A percentile compares a stretch with the other conserved stretches of the same genome.
Conservation (phyloP, 2,888 invertebrate genomes). For the Lasioglossum pauxillum region DNA sequence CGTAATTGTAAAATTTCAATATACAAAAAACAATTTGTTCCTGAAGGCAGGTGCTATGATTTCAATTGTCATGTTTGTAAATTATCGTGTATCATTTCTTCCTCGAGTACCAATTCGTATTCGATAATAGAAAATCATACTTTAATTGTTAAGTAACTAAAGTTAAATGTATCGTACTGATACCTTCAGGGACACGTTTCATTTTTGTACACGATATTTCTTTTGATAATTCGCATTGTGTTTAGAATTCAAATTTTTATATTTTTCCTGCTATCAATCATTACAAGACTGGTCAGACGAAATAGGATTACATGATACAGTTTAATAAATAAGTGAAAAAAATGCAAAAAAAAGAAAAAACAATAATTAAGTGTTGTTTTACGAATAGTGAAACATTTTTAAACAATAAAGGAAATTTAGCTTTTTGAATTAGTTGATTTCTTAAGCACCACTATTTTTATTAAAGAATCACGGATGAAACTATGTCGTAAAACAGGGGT, state of each 20-base stretch:
- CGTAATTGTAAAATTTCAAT: slow-evolving; percentile 34
- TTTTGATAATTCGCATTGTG: slow-evolving; percentile 37
- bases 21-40: slow-evolving; percentile 46
- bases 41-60: slow-evolving; percentile 50
- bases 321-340: slow-evolving; percentile 40
- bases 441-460: slow-evolving; percentile 29
- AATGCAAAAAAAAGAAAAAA: slow-evolving; percentile 44
- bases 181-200: slow-evolving; percentile 26
- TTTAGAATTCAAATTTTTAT: slow-evolving; percentile 43
- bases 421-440: slow-evolving; percentile 41
- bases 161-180: not conserved
- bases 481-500: no score
- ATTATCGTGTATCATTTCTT: slow-evolving; percentile 35
- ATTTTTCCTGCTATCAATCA: slow-evolving; percentile 43
- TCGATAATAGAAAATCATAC: not conserved
- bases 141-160: slow-evolving; percentile 14
- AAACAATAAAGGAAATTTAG: slow-evolving; percentile 54
- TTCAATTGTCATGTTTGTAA: slow-evolving; percentile 36
- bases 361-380: slow-evolving; percentile 39
- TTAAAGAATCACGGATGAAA: no score
- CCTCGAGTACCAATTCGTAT: slow-evolving; percentile 21
- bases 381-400: slow-evolving; percentile 37
- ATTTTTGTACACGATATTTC: slow-evolving; percentile 38
- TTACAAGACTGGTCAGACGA: slow-evolving; percentile 56
- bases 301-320: slow-evolving; percentile 35